A percentile compares a stretch with the other conserved stretches of the same genome.
phyloP scores from a whole-genome alignment of 2,888 invertebrate species.

The Caenorhabditis sp. region DNA sequence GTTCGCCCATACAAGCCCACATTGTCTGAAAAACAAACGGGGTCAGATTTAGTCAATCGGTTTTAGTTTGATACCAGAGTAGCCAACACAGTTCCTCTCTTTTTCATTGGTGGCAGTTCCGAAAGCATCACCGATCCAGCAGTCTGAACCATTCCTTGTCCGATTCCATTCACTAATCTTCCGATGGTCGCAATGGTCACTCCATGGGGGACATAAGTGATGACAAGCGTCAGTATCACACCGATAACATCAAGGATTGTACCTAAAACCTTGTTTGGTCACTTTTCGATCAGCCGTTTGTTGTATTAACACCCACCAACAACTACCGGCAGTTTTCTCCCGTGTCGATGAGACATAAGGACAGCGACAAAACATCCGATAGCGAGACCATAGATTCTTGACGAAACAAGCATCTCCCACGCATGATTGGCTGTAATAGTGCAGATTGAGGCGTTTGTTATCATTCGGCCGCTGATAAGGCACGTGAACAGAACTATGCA shows the following conservation, averaged over 20 bases:
- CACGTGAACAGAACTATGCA: constrained; percentile 3
- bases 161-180: constrained; percentile 78
- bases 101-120: constrained; percentile 74
- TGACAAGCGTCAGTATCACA: constrained; percentile 72
- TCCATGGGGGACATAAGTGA: constrained; percentile 69
- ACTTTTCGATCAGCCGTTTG: no score
- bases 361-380: constrained; percentile 76
- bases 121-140: constrained; percentile 78
- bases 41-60: background rate
- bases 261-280: constrained; percentile 45
- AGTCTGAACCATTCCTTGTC: constrained; percentile 79
- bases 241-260: constrained; percentile 75
- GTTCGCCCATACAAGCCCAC: constrained; percentile 80
- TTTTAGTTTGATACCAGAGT: constrained; percentile 68
- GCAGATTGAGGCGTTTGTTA: background rate
- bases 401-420: constrained; percentile 78
- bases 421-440: constrained; percentile 71
- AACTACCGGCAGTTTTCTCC: constrained; percentile 63
- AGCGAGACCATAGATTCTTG: constrained; percentile 78
- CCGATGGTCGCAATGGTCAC: constrained; percentile 73
- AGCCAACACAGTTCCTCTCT: constrained; percentile 75
- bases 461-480: no score
- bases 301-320: constrained; percentile 46
- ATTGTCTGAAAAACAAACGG: constrained; percentile 72
- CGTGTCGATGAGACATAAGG: constrained; percentile 68